These are phyloP conservation scores for Cichladusa arquata DNA, from an alignment of 2,113 vertebrate genomes.

Conservation along the genomic window DNA sequence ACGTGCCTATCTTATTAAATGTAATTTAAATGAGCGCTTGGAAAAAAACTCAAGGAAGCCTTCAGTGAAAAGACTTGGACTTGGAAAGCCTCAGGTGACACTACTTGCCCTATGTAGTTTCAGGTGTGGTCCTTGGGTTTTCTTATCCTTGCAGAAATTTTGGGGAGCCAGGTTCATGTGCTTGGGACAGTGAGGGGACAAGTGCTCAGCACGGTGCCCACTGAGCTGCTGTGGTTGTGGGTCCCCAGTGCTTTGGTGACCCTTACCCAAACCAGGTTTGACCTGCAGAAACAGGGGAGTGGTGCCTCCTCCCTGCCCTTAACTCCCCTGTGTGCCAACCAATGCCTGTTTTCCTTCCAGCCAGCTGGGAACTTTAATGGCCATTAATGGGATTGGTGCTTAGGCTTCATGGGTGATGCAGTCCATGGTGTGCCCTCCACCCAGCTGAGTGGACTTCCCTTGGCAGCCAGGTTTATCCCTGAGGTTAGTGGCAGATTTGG, in stretches of 20 bases:
- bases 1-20: slow-evolving; percentile 51
- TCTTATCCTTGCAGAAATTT: background rate
- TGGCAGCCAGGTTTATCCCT: background rate
- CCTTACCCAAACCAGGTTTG: background rate
- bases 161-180: rapidly evolving
- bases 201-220: rapidly evolving
- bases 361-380: background rate
- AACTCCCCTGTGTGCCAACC: background rate
- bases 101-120: background rate
- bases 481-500: background rate
- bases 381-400: background rate
- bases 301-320: background rate
- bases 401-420: background rate
- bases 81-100: background rate
- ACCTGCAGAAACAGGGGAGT: background rate
- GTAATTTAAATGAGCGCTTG: slow-evolving; percentile 24
- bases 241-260: background rate
- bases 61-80: background rate
- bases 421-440: background rate
- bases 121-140: background rate
- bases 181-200: background rate
- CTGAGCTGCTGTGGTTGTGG: rapidly evolving
- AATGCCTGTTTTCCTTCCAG: background rate
- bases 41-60: background rate
- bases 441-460: background rate